phyloP scores from a whole-genome alignment of 2,797 vertebrate species.

The Chelidonichthys spinosus region DNA sequence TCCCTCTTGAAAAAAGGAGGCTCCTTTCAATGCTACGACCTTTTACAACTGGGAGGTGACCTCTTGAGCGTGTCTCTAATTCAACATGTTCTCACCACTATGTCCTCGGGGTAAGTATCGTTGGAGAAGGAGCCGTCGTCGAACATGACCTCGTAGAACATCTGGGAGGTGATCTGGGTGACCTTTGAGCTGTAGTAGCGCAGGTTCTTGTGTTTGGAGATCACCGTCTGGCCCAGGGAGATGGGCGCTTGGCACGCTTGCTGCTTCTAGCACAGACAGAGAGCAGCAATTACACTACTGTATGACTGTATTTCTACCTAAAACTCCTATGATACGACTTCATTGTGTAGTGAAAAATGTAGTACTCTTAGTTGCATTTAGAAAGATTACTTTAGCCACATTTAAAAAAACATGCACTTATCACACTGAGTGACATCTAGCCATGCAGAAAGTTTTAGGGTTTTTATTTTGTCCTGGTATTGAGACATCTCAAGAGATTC shows the following conservation, averaged over 20 bases:
- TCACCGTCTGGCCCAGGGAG: slow-evolving; percentile 93
- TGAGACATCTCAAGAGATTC: neutral
- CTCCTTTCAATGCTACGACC: slow-evolving; percentile 23
- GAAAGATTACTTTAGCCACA: no score
- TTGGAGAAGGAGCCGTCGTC: slow-evolving; percentile 97
- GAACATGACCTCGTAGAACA: slow-evolving; percentile 97
- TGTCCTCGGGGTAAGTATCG: slow-evolving; percentile 97
- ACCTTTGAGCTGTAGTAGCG: slow-evolving; percentile 96
- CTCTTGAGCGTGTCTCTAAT: slow-evolving; percentile 42
- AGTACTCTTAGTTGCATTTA: slow-evolving; percentile 1
- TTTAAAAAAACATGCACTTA: no score
- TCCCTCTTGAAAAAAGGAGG: neutral
- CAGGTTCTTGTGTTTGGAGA: slow-evolving; percentile 95
- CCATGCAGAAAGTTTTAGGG: neutral
- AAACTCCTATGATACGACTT: neutral
- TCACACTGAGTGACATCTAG: neutral
- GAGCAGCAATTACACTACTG: slow-evolving; percentile 40
- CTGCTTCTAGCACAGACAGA: slow-evolving; percentile 82
- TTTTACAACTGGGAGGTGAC: slow-evolving; percentile 31
- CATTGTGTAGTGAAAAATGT: neutral
- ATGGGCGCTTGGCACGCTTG: slow-evolving; percentile 87
- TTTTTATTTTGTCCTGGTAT: neutral
- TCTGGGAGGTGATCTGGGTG: slow-evolving; percentile 89
- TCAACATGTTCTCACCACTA: slow-evolving; percentile 89
- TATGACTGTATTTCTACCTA: slow-evolving; percentile 7